phyloP scores from a whole-genome alignment of 2,797 vertebrate genomes.

The Syncerus caffer region DNA sequence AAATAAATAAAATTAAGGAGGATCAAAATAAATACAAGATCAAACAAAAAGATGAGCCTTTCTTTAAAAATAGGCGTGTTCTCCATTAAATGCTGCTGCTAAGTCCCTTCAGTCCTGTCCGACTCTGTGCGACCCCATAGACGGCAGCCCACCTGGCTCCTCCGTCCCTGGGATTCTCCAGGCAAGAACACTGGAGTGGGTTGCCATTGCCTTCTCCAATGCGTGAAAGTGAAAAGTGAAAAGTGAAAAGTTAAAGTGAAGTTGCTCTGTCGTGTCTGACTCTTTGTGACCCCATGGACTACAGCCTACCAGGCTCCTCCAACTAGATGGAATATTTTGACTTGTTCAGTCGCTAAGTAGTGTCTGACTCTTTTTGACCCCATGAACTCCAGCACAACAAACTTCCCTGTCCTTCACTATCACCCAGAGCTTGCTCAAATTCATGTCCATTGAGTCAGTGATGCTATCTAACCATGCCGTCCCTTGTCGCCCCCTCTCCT shows the following conservation, averaged over 20 bases:
- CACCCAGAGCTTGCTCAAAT: neutral
- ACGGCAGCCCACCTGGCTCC: too few species aligned
- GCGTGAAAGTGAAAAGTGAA: too few species aligned
- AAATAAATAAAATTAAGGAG: neutral
- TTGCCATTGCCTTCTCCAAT: too few species aligned
- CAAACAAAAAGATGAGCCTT: neutral
- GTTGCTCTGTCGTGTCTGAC: too few species aligned
- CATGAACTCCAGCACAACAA: neutral
- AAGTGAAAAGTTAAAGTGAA: too few species aligned
- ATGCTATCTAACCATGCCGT: neutral
- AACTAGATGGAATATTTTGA: neutral
- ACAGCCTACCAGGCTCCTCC: too few species aligned
- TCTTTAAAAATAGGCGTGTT: neutral
- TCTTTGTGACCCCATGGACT: too few species aligned
- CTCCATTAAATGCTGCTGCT: neutral
- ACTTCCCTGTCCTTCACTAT: neutral
- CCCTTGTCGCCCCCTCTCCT: neutral
- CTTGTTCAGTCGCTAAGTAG: rapidly evolving
- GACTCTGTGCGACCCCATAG: too few species aligned
- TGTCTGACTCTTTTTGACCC: neutral
- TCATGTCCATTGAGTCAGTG: neutral
- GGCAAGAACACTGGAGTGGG: too few species aligned
- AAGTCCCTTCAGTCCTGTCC: too few species aligned
- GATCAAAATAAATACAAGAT: neutral
- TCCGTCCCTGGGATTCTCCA: too few species aligned